phyloP scores from a whole-genome alignment of 2,888 invertebrate species.

The Neoitamus cyanurus region DNA sequence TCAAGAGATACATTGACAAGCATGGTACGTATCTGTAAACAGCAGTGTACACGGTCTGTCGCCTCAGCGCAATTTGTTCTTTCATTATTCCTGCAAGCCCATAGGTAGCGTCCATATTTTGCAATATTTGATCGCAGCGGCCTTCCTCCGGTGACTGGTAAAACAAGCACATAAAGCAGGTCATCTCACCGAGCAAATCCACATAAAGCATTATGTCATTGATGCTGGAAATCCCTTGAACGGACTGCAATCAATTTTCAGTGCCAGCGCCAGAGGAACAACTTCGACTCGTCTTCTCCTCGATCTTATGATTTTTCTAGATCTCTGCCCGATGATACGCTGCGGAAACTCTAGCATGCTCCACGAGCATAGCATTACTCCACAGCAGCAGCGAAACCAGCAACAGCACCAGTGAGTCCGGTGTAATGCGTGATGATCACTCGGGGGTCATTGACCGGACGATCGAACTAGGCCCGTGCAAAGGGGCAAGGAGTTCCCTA shows the following conservation, averaged over 20 bases:
- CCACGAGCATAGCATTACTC: neutral
- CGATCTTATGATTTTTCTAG: neutral
- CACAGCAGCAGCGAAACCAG: neutral
- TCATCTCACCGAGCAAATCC: neutral
- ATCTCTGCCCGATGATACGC: neutral
- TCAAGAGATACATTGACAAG: too few species aligned
- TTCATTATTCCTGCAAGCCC: neutral
- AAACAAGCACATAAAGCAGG: neutral
- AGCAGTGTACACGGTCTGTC: neutral
- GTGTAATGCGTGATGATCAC: neutral
- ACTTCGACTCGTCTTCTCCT: neutral
- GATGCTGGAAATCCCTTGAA: neutral
- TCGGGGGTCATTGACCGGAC: neutral
- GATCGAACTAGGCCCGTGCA: neutral
- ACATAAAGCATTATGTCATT: neutral
- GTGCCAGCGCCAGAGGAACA: neutral
- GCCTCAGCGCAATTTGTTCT: neutral
- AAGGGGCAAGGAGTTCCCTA: neutral
- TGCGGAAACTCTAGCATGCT: neutral
- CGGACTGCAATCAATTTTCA: neutral
- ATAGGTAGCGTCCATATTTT: neutral
- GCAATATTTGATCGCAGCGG: neutral
- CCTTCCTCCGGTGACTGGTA: neutral
- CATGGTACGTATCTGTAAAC: too few species aligned
- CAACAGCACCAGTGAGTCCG: neutral